Conservation (phyloP, 2,113 vertebrate species). For the Columba livia region DNA sequence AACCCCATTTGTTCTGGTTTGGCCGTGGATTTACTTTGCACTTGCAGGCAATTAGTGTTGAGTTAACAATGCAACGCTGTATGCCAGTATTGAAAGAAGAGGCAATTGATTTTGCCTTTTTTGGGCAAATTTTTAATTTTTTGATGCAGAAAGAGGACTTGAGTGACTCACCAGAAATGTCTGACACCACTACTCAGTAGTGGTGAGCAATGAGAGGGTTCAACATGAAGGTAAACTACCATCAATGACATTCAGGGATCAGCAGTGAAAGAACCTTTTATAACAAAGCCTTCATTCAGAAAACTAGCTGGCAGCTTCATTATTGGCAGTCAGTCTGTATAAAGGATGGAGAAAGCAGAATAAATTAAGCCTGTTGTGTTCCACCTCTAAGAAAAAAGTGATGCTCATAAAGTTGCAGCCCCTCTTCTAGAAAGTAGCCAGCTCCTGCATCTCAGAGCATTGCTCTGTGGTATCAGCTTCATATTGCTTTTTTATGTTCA, state of each 20-base stretch:
- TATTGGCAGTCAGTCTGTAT: not conserved
- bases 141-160: not conserved
- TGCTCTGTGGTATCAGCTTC: not conserved
- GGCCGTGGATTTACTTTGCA: not conserved
- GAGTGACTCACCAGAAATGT: not conserved
- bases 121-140: not conserved
- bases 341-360: not conserved
- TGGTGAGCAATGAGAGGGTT: not conserved
- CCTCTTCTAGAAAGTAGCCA: not conserved
- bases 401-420: not conserved
- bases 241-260: not conserved
- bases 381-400: rapidly evolving
- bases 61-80: not conserved
- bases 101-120: not conserved
- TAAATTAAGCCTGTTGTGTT: not conserved
- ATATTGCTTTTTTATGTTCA: not conserved
- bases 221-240: not conserved
- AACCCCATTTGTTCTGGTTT: not conserved
- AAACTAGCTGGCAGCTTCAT: not conserved
- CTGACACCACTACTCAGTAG: not conserved
- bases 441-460: not conserved
- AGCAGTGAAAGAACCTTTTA: not conserved
- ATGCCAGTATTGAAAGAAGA: not conserved
- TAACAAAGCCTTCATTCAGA: not conserved
- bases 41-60: not conserved